Conservation (phyloP, 2,113 vertebrate genomes). For the Heliornis fulica region DNA sequence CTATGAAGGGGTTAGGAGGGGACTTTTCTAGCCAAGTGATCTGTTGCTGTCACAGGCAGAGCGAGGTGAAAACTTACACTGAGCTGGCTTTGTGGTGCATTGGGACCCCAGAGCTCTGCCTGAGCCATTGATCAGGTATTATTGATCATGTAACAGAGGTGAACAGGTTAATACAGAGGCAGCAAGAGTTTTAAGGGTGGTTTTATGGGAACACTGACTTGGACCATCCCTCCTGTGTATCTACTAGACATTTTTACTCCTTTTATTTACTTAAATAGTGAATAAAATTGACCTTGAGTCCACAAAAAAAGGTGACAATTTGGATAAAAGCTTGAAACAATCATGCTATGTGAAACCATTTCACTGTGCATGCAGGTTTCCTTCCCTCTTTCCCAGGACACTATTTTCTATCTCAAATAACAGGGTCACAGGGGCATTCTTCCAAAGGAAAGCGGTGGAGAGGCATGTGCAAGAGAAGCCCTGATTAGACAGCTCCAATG, state of each 20-base stretch:
- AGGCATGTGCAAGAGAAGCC: not conserved
- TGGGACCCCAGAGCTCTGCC: not conserved
- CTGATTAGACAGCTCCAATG: not conserved
- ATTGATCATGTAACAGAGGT: not conserved
- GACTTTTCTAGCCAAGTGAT: constrained; percentile 43
- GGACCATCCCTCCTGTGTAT: not conserved
- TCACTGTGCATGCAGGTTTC: not conserved
- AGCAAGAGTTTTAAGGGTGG: not conserved
- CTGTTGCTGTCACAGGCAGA: not conserved
- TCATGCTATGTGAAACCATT: not conserved
- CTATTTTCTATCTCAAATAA: not conserved
- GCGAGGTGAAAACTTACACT: not conserved
- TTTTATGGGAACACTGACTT: not conserved
- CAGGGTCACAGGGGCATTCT: not conserved
- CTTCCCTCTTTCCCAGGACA: not conserved
- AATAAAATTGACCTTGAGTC: not conserved
- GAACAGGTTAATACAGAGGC: not conserved
- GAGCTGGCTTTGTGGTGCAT: not conserved
- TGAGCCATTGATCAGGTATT: not conserved
- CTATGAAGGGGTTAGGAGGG: constrained; percentile 43
- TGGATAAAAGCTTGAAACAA: not conserved
- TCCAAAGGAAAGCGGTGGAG: not conserved
- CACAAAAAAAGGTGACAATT: not conserved
- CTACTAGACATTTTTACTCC: not conserved
- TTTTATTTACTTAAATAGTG: not conserved